These are phyloP conservation scores for Herpailurus yagouaroundi DNA, from an alignment of 2,113 vertebrate species.

Conservation along the genomic window DNA sequence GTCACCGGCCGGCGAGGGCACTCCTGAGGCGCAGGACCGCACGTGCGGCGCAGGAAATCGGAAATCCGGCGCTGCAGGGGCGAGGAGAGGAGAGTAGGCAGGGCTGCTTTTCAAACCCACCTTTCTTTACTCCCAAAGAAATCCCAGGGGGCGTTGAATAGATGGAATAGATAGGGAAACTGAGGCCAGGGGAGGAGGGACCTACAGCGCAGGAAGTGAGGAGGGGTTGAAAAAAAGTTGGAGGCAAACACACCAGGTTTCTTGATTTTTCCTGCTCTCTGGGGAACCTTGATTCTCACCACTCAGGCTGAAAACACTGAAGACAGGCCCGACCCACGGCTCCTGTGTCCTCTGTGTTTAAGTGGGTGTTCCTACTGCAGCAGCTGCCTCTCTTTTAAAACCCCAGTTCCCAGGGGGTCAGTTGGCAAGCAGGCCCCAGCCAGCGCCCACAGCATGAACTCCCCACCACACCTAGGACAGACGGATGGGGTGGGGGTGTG, in stretches of 20 bases:
- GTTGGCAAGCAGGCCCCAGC: not conserved
- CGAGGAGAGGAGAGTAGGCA: not conserved
- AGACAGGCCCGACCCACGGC: not conserved
- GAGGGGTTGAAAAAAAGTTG: not conserved
- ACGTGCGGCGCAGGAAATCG: not conserved
- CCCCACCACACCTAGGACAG: not conserved
- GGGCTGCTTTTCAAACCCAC: not conserved
- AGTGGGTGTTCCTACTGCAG: fast-evolving
- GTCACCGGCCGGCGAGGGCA: not conserved
- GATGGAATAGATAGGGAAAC: not conserved
- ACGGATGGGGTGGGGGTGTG: not conserved
- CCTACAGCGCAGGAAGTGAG: not conserved
- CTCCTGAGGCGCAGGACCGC: not conserved
- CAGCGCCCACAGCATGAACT: not conserved
- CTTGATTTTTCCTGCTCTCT: not conserved
- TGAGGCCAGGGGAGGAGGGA: not conserved
- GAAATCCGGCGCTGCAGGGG: not conserved
- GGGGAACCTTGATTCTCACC: not conserved
- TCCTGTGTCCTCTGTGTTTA: not conserved
- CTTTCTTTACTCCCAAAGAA: not conserved
- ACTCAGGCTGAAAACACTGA: not conserved
- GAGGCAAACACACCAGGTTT: not conserved
- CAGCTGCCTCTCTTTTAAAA: not conserved
- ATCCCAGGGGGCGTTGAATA: not conserved
- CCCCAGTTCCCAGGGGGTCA: no score